A percentile compares a stretch with the other conserved stretches of the same genome.
Evolutionary conservation across 64 coral and sea anemone species (phyloP).

Genomic region (Dendronephthya gigantea): DNA sequence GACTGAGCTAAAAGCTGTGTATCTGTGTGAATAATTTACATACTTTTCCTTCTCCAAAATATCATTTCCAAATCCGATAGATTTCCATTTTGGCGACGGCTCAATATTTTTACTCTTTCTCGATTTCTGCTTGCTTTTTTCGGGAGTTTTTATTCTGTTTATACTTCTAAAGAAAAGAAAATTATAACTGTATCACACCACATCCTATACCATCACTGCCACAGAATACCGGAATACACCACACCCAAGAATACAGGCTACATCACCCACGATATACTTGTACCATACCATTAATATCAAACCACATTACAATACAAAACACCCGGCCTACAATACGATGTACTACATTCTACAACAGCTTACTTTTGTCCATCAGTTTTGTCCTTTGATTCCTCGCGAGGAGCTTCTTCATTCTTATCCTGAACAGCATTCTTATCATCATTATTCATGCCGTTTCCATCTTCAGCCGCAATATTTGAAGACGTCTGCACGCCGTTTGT

Average conservation of each 20-base stretch:
- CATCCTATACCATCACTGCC: not conserved
- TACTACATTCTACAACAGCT: not conserved
- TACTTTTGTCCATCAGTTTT: not conserved
- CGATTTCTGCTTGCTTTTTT: conserved; percentile 52
- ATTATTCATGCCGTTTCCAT: conserved; percentile 36
- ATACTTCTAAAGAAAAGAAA: not conserved
- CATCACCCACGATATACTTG: too few species aligned
- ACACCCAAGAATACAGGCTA: not conserved
- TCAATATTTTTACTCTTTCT: conserved; percentile 44
- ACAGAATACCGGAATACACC: not conserved
- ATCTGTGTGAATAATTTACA: not conserved
- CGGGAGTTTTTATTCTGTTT: not conserved
- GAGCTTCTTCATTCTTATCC: conserved; percentile 57
- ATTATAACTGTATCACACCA: not conserved
- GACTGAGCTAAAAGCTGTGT: too few species aligned
- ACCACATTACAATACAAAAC: not conserved
- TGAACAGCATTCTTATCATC: conserved; percentile 31
- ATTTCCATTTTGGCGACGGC: conserved; percentile 83
- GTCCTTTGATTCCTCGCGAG: not conserved
- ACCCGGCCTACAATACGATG: too few species aligned
- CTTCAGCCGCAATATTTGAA: conserved; percentile 26
- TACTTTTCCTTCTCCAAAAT: conserved; percentile 49
- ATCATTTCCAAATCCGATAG: conserved; percentile 62
- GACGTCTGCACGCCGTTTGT: conserved; percentile 31
- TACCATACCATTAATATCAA: not conserved